These are phyloP conservation scores for Hippasteria phrygiana DNA, from an alignment of 53 echinoderm and acorn worm genomes.

Conservation along the genomic window DNA sequence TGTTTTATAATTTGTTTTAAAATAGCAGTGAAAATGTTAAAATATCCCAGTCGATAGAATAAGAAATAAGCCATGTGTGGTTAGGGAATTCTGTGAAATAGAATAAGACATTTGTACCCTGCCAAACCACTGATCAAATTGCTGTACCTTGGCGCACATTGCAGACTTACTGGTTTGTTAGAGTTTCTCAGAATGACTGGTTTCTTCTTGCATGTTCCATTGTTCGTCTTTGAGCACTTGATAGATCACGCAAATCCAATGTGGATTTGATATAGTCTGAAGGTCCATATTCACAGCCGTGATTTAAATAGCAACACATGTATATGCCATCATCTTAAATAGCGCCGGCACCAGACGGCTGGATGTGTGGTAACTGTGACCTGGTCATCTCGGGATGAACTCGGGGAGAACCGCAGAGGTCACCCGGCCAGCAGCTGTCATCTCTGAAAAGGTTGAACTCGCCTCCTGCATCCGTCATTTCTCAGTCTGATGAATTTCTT, in stretches of 20 bases:
- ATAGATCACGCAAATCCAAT: background rate
- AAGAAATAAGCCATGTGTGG: too few relatives aligned
- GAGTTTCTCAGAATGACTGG: background rate
- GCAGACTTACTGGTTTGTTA: background rate
- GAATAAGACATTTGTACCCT: background rate
- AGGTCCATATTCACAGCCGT: background rate
- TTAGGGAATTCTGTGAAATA: background rate
- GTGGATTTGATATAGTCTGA: background rate
- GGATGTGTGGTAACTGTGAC: background rate
- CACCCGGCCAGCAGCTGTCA: constrained; percentile 8
- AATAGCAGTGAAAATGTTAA: too few relatives aligned
- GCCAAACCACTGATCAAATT: background rate
- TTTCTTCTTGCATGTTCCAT: background rate
- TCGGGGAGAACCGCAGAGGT: too few relatives aligned
- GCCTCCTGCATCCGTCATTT: background rate
- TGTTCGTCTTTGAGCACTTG: background rate
- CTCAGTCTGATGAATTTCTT: background rate
- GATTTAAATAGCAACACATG: constrained; percentile 1
- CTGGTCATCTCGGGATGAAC: background rate
- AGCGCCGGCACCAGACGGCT: background rate
- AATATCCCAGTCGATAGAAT: too few relatives aligned
- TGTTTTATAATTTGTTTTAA: too few relatives aligned
- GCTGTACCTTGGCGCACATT: background rate
- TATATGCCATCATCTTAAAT: background rate
- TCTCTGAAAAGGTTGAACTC: background rate